These are phyloP conservation scores for Laupala kohalensis DNA, from an alignment of 1,140 invertebrate species.

Conservation along the genomic window DNA sequence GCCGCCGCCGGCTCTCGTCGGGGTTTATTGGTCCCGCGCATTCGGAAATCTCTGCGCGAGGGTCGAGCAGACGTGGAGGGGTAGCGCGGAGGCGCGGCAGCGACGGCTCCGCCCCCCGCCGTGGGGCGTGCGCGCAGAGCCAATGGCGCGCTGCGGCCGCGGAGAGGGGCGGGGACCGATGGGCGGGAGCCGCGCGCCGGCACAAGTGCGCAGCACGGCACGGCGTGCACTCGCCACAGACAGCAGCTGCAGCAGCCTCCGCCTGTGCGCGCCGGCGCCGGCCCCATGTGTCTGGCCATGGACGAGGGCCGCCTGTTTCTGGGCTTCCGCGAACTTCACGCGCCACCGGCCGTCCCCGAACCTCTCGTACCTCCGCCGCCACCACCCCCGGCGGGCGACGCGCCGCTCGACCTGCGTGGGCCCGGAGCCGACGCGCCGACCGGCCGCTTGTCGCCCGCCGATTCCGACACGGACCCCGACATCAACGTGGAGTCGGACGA, in stretches of 20 bases:
- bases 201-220: not conserved
- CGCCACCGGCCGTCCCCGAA: not conserved
- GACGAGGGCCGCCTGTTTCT: conserved; percentile 20
- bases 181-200: not conserved
- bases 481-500: conserved; percentile 24
- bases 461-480: conserved; percentile 19
- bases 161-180: not conserved
- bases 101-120: not conserved
- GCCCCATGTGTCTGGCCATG: conserved; percentile 21
- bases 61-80: not conserved
- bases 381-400: conserved; percentile 11
- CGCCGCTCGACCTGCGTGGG: conserved; percentile 17
- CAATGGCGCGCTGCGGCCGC: not conserved
- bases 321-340: conserved; percentile 17
- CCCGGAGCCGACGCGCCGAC: not conserved
- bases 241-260: not conserved
- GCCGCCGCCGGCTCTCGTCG: not conserved
- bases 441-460: conserved; percentile 11
- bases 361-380: not conserved
- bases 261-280: not conserved
- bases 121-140: not conserved
- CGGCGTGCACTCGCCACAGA: not conserved
- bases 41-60: not conserved
- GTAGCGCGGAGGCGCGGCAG: not conserved
- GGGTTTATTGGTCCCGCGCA: not conserved